Evolutionary conservation across 1,140 invertebrate genomes (phyloP), one percentile per base, ranked within the genome.

Genomic region (Drosophila sp.): DNA sequence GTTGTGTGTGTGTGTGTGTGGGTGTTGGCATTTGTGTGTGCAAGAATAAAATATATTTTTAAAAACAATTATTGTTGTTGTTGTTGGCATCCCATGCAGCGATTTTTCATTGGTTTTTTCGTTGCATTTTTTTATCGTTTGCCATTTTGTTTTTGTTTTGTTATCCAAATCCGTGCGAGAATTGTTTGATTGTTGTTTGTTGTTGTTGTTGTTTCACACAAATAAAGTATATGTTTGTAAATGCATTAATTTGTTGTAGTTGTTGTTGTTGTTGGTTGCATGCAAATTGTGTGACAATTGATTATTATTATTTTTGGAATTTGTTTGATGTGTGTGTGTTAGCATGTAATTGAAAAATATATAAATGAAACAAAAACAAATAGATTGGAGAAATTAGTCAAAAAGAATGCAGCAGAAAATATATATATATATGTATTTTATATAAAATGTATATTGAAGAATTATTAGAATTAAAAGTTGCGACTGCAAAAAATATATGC

Each of bases 281-380:
- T 79, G 70, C 70, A 79, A 74, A 72, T 76, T 72, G 70, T 69
- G 69, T 44, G 58, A 66, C 50, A 75, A 58, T 78, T 50, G 60
- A 70, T 54, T 78, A 75, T 78, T 66, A 40, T 77, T 79, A 11
- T 38, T 70, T 55, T 54, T 60, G 60, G 74, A 66, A 63, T 73
- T 55, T 70, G 61, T 63, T 77, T 84, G 80, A 66, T 72, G 56
- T 78, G 47, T 63, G 61, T 70, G 63, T 77, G 90, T 86, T 71
- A 81, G 90, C 90, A 91, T 91, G 90, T 87, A 90, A 87, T 82
- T 71, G 74, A 73, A 75, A 69, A 80, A 8, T 68, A 80, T 70
- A 71, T 69, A 69, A 66, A 73, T 73, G 44, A 76, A 72, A 84
- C 70, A 65, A 23, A 77, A 72, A 58, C 40, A 60, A 41, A 63